Conservation (phyloP, 1,140 invertebrate species). For the Drosophila grimshawi region DNA sequence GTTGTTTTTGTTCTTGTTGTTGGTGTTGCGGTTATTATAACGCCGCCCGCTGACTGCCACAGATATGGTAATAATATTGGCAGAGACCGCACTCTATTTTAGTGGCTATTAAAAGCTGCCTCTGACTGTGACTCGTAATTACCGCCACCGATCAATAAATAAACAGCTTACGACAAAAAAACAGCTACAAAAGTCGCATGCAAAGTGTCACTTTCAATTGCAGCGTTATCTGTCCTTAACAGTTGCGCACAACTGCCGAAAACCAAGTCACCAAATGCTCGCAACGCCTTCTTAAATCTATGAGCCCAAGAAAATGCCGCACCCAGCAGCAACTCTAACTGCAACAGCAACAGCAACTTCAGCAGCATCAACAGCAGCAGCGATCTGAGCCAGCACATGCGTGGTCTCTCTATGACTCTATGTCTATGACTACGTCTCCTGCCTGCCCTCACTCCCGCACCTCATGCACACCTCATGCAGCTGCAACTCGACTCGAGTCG, state of each 20-base stretch:
- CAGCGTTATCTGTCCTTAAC: constrained; percentile 51
- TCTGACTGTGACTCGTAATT: constrained; percentile 55
- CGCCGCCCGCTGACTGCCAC: constrained; percentile 59
- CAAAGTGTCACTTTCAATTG: constrained; percentile 72
- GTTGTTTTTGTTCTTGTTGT: constrained; percentile 22
- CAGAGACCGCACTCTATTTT: constrained; percentile 5
- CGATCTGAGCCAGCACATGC: constrained; percentile 55
- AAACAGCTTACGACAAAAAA: constrained; percentile 63
- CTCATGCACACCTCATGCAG: constrained; percentile 8
- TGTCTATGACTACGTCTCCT: constrained; percentile 1
- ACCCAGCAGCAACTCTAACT: constrained; percentile 53
- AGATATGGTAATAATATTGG: constrained; percentile 73
- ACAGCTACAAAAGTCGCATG: constrained; percentile 22
- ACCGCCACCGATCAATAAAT: constrained; percentile 72
- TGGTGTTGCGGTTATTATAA: constrained; percentile 72
- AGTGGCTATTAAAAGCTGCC: constrained; percentile 37
- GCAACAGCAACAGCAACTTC: constrained; percentile 40
- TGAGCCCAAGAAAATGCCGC: constrained; percentile 48
- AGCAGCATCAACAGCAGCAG: constrained; percentile 46
- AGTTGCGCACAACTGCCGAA: constrained; percentile 33
- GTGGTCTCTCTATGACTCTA: constrained; percentile 51
- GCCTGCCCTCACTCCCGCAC: not conserved
- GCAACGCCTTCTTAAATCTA: constrained; percentile 51
- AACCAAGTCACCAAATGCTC: constrained; percentile 38
- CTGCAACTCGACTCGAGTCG: constrained; percentile 43